These are phyloP conservation scores for Mesoligia furuncula DNA, from an alignment of 2,888 invertebrate genomes.

Conservation along the genomic window DNA sequence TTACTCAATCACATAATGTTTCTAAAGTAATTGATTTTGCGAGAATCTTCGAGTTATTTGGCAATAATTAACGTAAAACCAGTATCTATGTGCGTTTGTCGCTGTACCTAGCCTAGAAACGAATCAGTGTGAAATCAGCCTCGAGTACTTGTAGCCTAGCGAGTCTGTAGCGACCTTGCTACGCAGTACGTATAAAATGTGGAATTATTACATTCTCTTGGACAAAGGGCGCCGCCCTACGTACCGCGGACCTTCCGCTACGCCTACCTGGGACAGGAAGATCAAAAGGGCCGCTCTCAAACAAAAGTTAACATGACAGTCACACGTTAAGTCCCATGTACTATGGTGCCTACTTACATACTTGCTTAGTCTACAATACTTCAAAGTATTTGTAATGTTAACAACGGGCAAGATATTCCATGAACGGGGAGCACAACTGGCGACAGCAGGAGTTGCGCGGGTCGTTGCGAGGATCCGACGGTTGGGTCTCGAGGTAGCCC, in stretches of 20 bases:
- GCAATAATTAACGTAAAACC: not conserved
- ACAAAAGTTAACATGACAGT: not conserved
- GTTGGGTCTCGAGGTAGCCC: too few species aligned
- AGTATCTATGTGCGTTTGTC: too few species aligned
- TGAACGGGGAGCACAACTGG: not conserved
- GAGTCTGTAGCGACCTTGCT: not conserved
- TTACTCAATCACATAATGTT: not conserved
- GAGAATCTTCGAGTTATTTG: not conserved
- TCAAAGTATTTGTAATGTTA: not conserved
- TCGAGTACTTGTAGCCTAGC: not conserved
- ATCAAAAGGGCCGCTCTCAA: slow-evolving; percentile 11
- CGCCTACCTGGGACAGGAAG: not conserved
- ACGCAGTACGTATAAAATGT: slow-evolving; percentile 17
- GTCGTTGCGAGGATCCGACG: too few species aligned
- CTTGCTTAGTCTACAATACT: not conserved
- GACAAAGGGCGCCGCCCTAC: slow-evolving; percentile 29
- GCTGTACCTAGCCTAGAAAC: not conserved
- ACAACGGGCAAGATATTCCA: not conserved
- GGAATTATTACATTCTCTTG: slow-evolving; percentile 35
- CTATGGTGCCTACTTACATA: not conserved
- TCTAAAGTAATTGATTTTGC: not conserved
- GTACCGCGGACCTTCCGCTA: not conserved
- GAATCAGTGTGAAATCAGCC: not conserved
- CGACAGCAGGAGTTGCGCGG: too few species aligned
- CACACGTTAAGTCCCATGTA: not conserved